Evolutionary conservation across 2,113 vertebrate genomes (phyloP), one percentile per base, ranked within the genome.

Genomic region (Chloebia gouldiae): DNA sequence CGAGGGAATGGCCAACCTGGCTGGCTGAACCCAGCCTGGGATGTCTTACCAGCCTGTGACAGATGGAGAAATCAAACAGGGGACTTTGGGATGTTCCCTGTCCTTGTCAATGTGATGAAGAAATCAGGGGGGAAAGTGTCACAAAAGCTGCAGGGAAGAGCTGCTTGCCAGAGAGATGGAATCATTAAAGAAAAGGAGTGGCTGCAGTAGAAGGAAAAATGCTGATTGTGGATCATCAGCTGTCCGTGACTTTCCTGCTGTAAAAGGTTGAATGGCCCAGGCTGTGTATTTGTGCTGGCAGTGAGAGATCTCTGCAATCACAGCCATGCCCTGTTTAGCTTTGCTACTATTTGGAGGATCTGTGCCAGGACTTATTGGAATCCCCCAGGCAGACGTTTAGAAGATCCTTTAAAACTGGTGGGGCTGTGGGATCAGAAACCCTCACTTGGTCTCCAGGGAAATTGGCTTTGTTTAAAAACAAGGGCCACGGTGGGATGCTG

Each of bases 281-380:
- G 44, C 87, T 76, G 91, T 85, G 91, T 95, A 66, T 96, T 95
- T 95, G 92, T 95, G 91, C 96, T 96, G 95, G 95, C 95, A 89
- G 54, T 18, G 80, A 91, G 56, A 15, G 87, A 45, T 78, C 70
- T 31, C 89, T 93, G 2, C 93, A 95, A 30, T 81, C 94, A 96
- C 91, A 85, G 68, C 89, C n/a, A 0, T 84, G 57, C 95, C 93
- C 94, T 94, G 82, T 89, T 95, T 93, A 85, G 90, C 85, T 93
- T 95, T 95, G 96, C 97, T 96, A 85, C 97, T 92, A 39, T 53
- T 79, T 78, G 69, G 49, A 79, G 77, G 60, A 56, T 33, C 66
- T 61, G 59, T 77, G 95, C 92, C 94, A 96, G 93, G 56, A 57
- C 60, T 75, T 59, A 80, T 84, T 92, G 91, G 88, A 96, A 92